Evolutionary conservation across 2,113 vertebrate species (phyloP).

Genomic region (Carettochelys insculpta): DNA sequence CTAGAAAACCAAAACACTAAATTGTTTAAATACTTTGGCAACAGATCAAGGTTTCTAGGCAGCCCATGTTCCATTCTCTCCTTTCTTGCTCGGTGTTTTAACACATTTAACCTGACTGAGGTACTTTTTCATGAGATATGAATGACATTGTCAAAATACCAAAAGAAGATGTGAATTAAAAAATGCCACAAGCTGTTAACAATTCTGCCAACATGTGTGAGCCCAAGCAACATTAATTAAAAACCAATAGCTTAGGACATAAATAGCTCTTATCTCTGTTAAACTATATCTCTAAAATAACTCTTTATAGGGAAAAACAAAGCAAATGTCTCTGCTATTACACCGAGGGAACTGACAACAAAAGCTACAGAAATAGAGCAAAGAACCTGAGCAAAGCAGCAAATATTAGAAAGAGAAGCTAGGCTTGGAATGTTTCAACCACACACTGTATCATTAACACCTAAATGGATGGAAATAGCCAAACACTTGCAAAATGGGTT

Average conservation of each 20-base stretch:
- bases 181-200: constrained; percentile 87
- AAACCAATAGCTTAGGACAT: constrained; percentile 82
- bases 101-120: constrained; percentile 85
- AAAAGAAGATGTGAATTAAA: constrained; percentile 80
- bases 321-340: constrained; percentile 70
- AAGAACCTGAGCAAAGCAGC: constrained; percentile 51
- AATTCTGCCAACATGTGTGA: constrained; percentile 79
- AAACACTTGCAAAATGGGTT: constrained; percentile 53
- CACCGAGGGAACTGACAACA: constrained; percentile 70
- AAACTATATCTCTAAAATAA: constrained; percentile 76
- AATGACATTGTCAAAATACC: constrained; percentile 85
- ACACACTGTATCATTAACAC: constrained; percentile 69
- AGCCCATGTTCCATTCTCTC: constrained; percentile 79
- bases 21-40: constrained; percentile 91
- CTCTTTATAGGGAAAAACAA: constrained; percentile 60
- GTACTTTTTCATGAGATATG: constrained; percentile 82
- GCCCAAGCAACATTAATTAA: constrained; percentile 84
- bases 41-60: constrained; percentile 87
- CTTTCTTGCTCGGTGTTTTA: constrained; percentile 76
- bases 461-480: constrained; percentile 63
- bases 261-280: constrained; percentile 79
- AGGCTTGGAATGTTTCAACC: constrained; percentile 74
- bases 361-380: constrained; percentile 72
- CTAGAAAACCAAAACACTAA: constrained; percentile 87
- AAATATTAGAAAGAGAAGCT: constrained; percentile 71